phyloP scores from a whole-genome alignment of 2,113 vertebrate genomes.

The Pangasianodon gigas region DNA sequence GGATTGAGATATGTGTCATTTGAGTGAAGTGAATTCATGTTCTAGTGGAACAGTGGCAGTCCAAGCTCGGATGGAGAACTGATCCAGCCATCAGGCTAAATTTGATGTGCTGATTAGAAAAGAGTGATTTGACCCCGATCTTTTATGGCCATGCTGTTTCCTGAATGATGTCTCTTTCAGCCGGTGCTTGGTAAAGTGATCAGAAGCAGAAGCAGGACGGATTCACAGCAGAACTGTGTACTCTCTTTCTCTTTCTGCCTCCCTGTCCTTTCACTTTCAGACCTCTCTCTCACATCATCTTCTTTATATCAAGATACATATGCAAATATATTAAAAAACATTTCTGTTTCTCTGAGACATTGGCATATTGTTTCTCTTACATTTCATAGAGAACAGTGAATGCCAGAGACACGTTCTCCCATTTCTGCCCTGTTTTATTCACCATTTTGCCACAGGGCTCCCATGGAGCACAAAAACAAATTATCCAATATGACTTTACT shows the following conservation, averaged over 20 bases:
- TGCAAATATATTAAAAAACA: background rate
- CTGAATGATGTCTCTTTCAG: conserved; percentile 56
- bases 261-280: background rate
- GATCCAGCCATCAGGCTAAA: conserved; percentile 61
- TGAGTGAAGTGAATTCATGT: conserved; percentile 5
- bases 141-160: conserved; percentile 40
- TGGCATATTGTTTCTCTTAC: background rate
- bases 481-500: conserved; percentile 54
- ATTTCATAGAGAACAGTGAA: conserved; percentile 36
- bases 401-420: conserved; percentile 44
- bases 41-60: conserved; percentile 34
- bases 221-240: conserved; percentile 47
- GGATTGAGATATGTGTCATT: background rate
- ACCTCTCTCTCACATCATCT: conserved; percentile 3
- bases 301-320: background rate
- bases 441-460: conserved; percentile 40
- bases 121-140: conserved; percentile 35
- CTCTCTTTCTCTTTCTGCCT: conserved; percentile 5
- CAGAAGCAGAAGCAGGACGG: conserved; percentile 59
- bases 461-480: conserved; percentile 57
- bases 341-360: background rate
- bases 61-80: conserved; percentile 52
- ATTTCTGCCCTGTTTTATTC: conserved; percentile 60
- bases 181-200: conserved; percentile 63
- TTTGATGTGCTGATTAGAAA: conserved; percentile 56